Evolutionary conservation across 2,113 vertebrate species (phyloP).

Genomic region (Ciconia boyciana): DNA sequence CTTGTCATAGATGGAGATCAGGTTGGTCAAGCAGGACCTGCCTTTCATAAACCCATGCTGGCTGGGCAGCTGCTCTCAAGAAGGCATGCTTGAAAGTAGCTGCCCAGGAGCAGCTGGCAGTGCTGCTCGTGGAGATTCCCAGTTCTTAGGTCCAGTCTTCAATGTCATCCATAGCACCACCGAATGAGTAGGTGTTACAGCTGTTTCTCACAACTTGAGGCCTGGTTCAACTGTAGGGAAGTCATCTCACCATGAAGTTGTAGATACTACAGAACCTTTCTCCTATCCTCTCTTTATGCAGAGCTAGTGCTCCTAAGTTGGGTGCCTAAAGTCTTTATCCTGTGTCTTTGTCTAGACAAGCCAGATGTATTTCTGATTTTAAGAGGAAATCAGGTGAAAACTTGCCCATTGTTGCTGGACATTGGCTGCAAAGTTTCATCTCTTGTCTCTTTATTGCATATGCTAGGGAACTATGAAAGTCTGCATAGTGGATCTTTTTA

Average conservation of each 20-base stretch:
- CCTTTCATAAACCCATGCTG: not conserved
- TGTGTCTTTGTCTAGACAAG: not conserved
- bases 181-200: not conserved
- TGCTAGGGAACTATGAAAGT: not conserved
- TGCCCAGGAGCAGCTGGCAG: not conserved
- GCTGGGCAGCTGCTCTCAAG: not conserved
- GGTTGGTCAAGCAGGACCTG: not conserved
- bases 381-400: not conserved
- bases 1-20: not conserved
- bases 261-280: not conserved
- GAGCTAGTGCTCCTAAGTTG: not conserved
- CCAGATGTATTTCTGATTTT: not conserved
- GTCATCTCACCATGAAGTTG: not conserved
- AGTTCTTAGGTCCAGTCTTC: not conserved
- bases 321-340: not conserved
- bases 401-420: not conserved
- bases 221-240: not conserved
- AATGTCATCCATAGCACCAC: not conserved
- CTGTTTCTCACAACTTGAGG: not conserved
- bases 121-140: not conserved
- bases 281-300: not conserved
- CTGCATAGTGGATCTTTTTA: not conserved
- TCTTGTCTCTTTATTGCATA: not conserved
- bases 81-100: not conserved
- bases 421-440: not conserved